phyloP scores from a whole-genome alignment of 2,113 vertebrate genomes.

The Misgurnus mizolepis region DNA sequence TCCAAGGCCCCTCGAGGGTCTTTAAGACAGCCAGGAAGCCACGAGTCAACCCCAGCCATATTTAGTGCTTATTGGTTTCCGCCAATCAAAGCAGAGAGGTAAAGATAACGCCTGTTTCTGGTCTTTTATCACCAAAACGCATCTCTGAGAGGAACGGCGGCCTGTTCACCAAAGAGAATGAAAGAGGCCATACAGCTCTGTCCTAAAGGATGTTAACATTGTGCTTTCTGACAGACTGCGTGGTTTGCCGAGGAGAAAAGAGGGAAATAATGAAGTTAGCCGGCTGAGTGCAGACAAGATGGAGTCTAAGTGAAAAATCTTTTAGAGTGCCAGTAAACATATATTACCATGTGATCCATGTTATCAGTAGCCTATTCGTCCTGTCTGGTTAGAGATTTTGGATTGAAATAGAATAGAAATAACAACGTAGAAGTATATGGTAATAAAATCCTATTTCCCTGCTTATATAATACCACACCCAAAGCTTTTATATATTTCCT shows the following conservation, averaged over 20 bases:
- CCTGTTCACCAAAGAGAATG: slow-evolving; percentile 7
- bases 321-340: slow-evolving; percentile 11
- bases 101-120: slow-evolving; percentile 41
- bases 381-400: not conserved
- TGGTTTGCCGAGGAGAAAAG: not conserved
- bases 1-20: slow-evolving; percentile 47
- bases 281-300: slow-evolving; percentile 37
- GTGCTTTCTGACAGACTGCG: slow-evolving; percentile 22
- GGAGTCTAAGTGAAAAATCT: not conserved
- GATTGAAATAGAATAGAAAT: not conserved
- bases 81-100: slow-evolving; percentile 33
- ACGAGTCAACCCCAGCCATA: slow-evolving; percentile 12
- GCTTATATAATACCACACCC: not conserved
- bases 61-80: slow-evolving; percentile 58
- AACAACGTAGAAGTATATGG: too few relatives aligned
- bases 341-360: not conserved
- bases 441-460: not conserved
- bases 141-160: slow-evolving; percentile 28
- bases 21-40: slow-evolving; percentile 49
- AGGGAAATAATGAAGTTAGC: slow-evolving; percentile 28
- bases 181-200: slow-evolving; percentile 26
- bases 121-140: slow-evolving; percentile 51
- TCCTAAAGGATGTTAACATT: slow-evolving; percentile 33
- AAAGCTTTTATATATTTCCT: not conserved
- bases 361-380: not conserved